Base-by-base conservation (phyloP, 2,888 invertebrate genomes). In the Scaptomyza polygonia region DNA sequence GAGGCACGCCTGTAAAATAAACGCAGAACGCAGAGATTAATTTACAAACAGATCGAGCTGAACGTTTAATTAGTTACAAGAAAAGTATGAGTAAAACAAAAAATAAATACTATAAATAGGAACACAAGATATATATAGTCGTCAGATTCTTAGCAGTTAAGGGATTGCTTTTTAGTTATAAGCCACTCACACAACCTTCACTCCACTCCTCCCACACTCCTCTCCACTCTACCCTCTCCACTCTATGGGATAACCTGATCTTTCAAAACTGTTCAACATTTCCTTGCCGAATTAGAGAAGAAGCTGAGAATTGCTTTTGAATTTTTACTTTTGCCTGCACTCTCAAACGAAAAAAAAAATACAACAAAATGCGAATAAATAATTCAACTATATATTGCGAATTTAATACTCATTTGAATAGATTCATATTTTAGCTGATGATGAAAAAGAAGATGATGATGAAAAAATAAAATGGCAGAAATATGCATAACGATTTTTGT, bases 401-500 rank as follows among this genome's bases (percentile, higher is more conserved):
- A 82, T 82, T 82, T 86, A 84, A 69, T 64, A 77, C 71, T 81
- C 72, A 84, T 84, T 84, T 69, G 74, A 79, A 81, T 84, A 81
- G 84, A 79, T 83, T 80, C 65, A 72, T 69, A 72, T 74, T 73
- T 67, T 71, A 67, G 62, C 70, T 27, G 63, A 68, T 67, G 63
- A 32, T 32, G 5, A 36, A 36, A 6, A 36, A 5, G 14, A 14
- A 1, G 8, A 36, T 25, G 25, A 36, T 6, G 14, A 36, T 32
- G 14, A 14, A 36, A 36, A 8, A 56, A 51, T 51, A 47, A 32
- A 59, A 62, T 45, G 61, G 66, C 76, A 78, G 78, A 84, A 82
- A 82, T 77, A 85, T 85, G 78, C 76, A 85, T 79, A 87, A 86
- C 76, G 80, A 86, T 85, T 83, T 83, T 82, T 76, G 77, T 88